phyloP scores from a whole-genome alignment of 2,888 invertebrate genomes.

The Eueremaeus valkanovi region DNA sequence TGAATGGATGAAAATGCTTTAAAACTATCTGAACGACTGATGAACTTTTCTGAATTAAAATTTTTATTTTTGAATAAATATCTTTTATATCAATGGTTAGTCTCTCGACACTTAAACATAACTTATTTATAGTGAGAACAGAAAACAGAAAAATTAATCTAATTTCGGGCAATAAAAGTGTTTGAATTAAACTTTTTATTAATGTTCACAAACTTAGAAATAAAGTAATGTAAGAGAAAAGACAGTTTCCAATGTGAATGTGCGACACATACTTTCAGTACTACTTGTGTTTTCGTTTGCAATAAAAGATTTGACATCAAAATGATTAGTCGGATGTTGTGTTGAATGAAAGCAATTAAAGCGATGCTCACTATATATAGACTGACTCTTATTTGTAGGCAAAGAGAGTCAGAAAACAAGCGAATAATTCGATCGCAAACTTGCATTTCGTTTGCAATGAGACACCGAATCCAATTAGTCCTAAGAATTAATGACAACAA shows the following conservation, averaged over 20 bases:
- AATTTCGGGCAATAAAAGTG: background rate
- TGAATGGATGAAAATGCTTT: too few relatives aligned
- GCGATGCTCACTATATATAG: slow-evolving; percentile 7
- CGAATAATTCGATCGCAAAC: background rate
- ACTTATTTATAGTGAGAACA: background rate
- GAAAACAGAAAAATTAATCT: slow-evolving; percentile 3
- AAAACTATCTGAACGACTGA: too few relatives aligned
- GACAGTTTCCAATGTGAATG: background rate
- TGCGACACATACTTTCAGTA: background rate
- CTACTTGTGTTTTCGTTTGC: background rate
- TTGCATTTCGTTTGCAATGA: background rate
- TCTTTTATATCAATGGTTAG: background rate
- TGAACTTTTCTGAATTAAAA: too few relatives aligned
- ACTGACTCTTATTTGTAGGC: background rate
- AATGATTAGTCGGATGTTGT: slow-evolving; percentile 20
- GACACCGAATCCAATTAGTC: slow-evolving; percentile 29
- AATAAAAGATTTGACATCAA: slow-evolving; percentile 6
- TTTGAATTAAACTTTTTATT: slow-evolving; percentile 2
- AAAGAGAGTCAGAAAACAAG: background rate
- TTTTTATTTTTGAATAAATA: too few relatives aligned
- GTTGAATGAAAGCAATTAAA: slow-evolving; percentile 29
- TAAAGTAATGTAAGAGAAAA: too few relatives aligned
- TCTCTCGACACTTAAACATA: slow-evolving; percentile 9
- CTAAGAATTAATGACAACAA: slow-evolving; percentile 23
- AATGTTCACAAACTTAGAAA: too few relatives aligned